Percentiles rank a stretch among this genome's conserved stretches.
Conservation (phyloP, 64 coral and sea anemone species). For the Porites australiensis region DNA sequence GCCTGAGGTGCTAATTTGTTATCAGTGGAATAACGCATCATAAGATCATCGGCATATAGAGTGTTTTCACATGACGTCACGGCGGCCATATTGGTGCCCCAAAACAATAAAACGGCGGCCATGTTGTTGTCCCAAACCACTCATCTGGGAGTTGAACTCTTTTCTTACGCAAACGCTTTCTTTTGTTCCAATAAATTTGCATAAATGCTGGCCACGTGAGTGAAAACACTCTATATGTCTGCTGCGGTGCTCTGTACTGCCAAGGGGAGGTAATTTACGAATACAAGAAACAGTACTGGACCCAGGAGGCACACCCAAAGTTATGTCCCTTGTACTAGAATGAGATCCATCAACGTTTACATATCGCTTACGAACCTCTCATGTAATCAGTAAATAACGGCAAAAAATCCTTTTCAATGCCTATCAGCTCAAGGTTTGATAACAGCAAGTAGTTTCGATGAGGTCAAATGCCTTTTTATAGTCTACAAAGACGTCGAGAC, state of each 20-base stretch:
- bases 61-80: no score
- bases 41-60: background rate
- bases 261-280: conserved; percentile 38
- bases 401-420: background rate
- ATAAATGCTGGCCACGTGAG: no score
- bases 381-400: conserved; percentile 29
- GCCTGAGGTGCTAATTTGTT: background rate
- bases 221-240: no score
- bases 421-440: background rate
- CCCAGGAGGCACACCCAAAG: conserved; percentile 25
- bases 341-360: conserved; percentile 35
- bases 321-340: conserved; percentile 17
- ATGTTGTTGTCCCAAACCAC: no score
- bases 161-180: no score
- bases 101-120: no score
- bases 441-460: conserved; percentile 29
- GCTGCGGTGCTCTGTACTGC: background rate
- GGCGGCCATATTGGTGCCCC: no score
- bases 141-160: no score
- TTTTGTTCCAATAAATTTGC: no score
- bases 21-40: conserved; percentile 1
- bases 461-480: conserved; percentile 43
- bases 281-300: conserved; percentile 40
- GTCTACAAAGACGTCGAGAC: conserved; percentile 46
- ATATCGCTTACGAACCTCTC: conserved; percentile 11